Base-by-base conservation (phyloP, 2,888 invertebrate species). In the Hydriomena furcata region DNA sequence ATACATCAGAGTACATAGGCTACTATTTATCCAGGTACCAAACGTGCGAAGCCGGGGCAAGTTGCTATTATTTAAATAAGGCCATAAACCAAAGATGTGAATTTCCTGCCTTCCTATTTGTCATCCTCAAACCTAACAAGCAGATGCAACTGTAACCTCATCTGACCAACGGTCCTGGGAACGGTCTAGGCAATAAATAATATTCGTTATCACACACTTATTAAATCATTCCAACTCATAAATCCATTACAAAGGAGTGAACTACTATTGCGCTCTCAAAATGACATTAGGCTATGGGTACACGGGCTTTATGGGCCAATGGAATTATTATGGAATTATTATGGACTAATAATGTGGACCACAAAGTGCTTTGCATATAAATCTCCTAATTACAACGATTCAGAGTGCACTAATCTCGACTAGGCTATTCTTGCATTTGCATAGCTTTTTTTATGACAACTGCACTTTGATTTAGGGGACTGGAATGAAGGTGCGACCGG, bases 341-440 rank as follows among this genome's bases (percentile, higher is more conserved):
- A 84, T 79, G 69, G 75, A 65, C 82, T 88, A 87, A 89, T 89
- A 88, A 86, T 86, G 83, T 79, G 77, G 71, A 81, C 85, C 86
- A 79, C 88, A 89, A 76, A 84, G 71, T 74, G 79, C 83, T 89
- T 88, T 88, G 89, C 88, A 90, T 90, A 87, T 84, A 89, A 89
- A 90, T 90, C 87, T 84, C 82, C 88, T 90, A 85, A 90, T 90
- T 90, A 90, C 75, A 63, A 61, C 71, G 55, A 88, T 88, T 89
- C 83, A 87, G 65, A 65, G 68, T 64, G 73, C 65, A 75, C 79
- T 88, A 86, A 86, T 88, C 87, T 83, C 71, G 63, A 75, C 80
- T 82, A 79, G 80, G 71, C 73, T 62, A 70, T 76, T 74, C 68
- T 76, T 68, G 65, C 64, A 80, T 85, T 85, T 81, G 82, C 84